Conservation (phyloP, 2,797 vertebrate species). For the Naso thynnoides region DNA sequence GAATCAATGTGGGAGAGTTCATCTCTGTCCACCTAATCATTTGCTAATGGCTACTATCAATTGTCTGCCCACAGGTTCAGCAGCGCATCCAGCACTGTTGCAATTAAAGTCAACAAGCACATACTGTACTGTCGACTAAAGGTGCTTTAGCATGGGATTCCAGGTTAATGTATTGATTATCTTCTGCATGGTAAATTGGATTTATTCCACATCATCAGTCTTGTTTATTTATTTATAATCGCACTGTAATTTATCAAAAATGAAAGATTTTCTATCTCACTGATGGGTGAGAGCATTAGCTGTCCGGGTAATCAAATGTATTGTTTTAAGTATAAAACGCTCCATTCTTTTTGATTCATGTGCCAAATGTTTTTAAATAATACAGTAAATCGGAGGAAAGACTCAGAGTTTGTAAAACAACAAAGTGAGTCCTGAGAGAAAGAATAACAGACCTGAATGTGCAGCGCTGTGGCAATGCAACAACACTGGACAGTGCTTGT, state of each 20-base stretch:
- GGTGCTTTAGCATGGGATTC: conserved; percentile 81
- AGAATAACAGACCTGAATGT: conserved; percentile 48
- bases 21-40: conserved; percentile 88
- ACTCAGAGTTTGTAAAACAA: background rate
- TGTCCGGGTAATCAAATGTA: conserved; percentile 58
- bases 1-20: conserved; percentile 87
- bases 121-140: conserved; percentile 78
- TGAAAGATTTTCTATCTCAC: conserved; percentile 65
- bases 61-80: conserved; percentile 79
- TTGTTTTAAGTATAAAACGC: conserved; percentile 40
- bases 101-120: conserved; percentile 86
- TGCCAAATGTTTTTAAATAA: conserved; percentile 12
- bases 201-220: conserved; percentile 82
- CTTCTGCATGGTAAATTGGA: conserved; percentile 81
- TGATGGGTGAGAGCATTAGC: conserved; percentile 55
- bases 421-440: conserved; percentile 12
- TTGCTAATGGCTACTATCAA: conserved; percentile 89
- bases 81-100: conserved; percentile 76
- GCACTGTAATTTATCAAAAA: conserved; percentile 71
- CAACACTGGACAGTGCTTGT: conserved; percentile 37
- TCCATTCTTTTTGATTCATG: conserved; percentile 50
- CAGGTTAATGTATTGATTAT: conserved; percentile 86
- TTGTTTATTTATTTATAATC: conserved; percentile 83
- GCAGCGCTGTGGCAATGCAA: conserved; percentile 31
- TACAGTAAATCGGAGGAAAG: conserved; percentile 22